Evolutionary conservation across 1,140 invertebrate genomes (phyloP).

Genomic region (Batillaria attramentaria): DNA sequence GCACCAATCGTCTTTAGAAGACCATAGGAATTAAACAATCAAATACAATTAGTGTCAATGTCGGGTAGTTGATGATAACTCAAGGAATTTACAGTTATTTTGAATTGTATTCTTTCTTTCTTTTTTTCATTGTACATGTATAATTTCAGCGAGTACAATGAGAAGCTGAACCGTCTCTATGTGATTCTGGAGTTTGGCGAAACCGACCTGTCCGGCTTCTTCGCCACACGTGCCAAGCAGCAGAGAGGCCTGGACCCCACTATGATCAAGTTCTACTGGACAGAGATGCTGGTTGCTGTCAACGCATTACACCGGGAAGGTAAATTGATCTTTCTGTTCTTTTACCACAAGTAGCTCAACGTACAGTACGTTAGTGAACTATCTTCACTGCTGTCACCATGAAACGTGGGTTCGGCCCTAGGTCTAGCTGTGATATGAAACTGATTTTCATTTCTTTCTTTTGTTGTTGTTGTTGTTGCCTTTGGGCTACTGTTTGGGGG

Average conservation of each 20-base stretch:
- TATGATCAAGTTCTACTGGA: constrained; percentile 91
- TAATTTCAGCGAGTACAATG: constrained; percentile 74
- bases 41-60: neutral
- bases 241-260: constrained; percentile 76
- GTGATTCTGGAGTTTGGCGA: constrained; percentile 96
- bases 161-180: constrained; percentile 75
- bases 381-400: neutral
- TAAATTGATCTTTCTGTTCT: no score
- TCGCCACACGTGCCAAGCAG: constrained; percentile 75
- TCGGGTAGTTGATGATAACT: neutral
- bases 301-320: constrained; percentile 91
- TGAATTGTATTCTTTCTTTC: neutral
- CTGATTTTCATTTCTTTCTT: no score
- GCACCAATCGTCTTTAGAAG: no score
- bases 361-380: no score
- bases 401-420: neutral
- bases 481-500: no score
- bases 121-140: constrained; percentile 21
- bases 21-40: neutral
- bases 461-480: no score
- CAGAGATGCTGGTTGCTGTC: constrained; percentile 93
- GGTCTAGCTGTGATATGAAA: neutral
- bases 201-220: constrained; percentile 85
- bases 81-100: neutral
- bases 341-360: no score